Evolutionary conservation across 2,888 invertebrate genomes (phyloP).

Genomic region (Eristalis tenax): DNA sequence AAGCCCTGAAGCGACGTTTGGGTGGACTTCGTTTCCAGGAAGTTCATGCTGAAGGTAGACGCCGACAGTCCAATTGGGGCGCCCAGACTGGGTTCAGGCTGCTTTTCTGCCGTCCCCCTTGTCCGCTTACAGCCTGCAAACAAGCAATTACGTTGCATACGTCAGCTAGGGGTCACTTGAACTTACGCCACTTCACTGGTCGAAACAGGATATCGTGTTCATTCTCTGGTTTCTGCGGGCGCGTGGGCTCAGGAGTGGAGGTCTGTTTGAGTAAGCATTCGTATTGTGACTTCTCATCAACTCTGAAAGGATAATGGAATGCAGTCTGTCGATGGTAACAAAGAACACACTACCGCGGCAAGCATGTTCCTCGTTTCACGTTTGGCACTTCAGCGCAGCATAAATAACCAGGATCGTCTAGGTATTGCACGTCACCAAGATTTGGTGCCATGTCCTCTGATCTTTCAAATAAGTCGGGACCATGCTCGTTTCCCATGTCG

Average conservation of each 20-base stretch:
- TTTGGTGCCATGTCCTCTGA: slow-evolving; percentile 19
- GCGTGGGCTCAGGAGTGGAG: not conserved
- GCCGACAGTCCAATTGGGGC: slow-evolving; percentile 75
- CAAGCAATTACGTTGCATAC: not conserved
- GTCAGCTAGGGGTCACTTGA: not conserved
- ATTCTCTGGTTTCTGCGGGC: not conserved
- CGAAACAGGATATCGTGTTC: slow-evolving; percentile 44
- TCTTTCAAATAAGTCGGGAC: not conserved
- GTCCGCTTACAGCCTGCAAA: slow-evolving; percentile 42
- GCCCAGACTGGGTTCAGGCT: slow-evolving; percentile 55
- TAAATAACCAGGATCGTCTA: slow-evolving; percentile 12
- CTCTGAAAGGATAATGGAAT: not conserved
- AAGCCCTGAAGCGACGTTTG: slow-evolving; percentile 74
- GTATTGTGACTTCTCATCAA: not conserved
- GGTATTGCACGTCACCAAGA: not conserved
- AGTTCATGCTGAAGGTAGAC: slow-evolving; percentile 70
- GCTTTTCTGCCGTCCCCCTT: not conserved
- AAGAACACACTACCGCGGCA: not conserved
- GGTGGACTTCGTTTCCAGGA: slow-evolving; percentile 38
- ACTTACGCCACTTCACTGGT: slow-evolving; percentile 52
- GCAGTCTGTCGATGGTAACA: not conserved
- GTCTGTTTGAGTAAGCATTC: not conserved
- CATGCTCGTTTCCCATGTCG: slow-evolving; percentile 1
- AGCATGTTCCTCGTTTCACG: not conserved
- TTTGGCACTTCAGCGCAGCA: slow-evolving; percentile 32